Evolutionary conservation across 2,888 invertebrate genomes (phyloP), one percentile per base, ranked within the genome.

Genomic region (Saturnia pavonia): DNA sequence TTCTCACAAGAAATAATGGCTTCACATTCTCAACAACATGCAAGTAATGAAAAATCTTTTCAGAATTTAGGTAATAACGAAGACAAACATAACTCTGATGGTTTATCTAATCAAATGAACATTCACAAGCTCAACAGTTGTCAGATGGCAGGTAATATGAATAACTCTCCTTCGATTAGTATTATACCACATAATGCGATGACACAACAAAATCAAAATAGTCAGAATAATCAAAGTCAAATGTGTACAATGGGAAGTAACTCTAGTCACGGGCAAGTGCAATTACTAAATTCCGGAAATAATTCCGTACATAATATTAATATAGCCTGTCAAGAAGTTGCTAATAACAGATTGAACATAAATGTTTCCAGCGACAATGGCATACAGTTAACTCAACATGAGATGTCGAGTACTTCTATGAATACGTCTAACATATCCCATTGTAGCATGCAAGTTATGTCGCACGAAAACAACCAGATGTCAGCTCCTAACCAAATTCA

Each of bases 1-100:
- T 94, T 94, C 72, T 91, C 92, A 0, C 93, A 91, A 80, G 94
- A 94, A 83, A 92, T 93, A 72, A 92, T 93, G 91, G 88, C 92
- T 57, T 90, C 94, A 4, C 93, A 94, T 83, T 87, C 92, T 1
- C 94, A 94, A 77, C 92, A 91, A 74, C 90, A 91, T 77, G 83
- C 85, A 12, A 92, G 92, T 74, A 92, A 87, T 77, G 94, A 94
- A 43, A 94, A 93, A 79, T 83, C 81, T 73, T 93, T 93, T 80
- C 94, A 92, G 75, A 92, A 91, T 71, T 88, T 93, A 83, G 91
- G 91, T 48, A 82, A 82, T 70, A 85, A 80, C 74, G 93, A 93
- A n/a, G 88, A 85, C 72, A 92, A 91, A 77, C 91, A 91, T 72
- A 85, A 79, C 70, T 77, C 78, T 4, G 94, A 94, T 19, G 84